Evolutionary conservation across 1,140 invertebrate genomes (phyloP), one percentile per base, ranked within the genome.

Genomic region (Pachypeltis micranthus): DNA sequence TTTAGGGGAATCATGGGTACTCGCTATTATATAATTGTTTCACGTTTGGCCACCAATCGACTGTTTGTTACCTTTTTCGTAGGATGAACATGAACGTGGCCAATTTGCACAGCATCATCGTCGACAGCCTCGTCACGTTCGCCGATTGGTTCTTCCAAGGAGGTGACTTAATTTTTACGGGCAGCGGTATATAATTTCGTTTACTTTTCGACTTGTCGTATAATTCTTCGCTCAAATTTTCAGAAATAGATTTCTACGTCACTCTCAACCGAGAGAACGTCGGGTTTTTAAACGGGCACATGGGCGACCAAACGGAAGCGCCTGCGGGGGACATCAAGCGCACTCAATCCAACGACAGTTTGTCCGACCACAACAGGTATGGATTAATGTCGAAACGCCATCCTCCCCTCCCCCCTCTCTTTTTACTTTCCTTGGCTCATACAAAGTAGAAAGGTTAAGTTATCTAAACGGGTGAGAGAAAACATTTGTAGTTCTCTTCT

Each of bases 61-160:
- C n/a, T n/a, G 34, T 39, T 7, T n/a, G 34, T 39, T 54, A 12
- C 10, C 55, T 55, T 66, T 67, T 70, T 69, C 72, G 26, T 71
- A 89, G 88, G 34, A 84, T 85, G 72, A 91, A 85, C 72, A 94
- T 96, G 86, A 82, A 87, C 70, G 87, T 88, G 60, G 86, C 91
- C 12, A 93, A 91, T 75, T 85, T 87, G 58, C 80, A 85, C 74
- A 84, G 81, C 75, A 75, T 80, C 66, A 85, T 95, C 63, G 85
- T 95, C 1, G 93, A 96, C 70, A 77, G 86, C 64, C 78, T 97
- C 63, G 84, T 97, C 44, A 88, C 84, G 34, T 85, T 93, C 72
- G 86, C 86, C 62, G 89, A 95, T 72, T 86, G 83, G 79, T 88
- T 93, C 72, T 93, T 93, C 71, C 86, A 87, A 62, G 88, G 86